These are phyloP conservation scores for Cheilosia grossa DNA, from an alignment of 2,888 invertebrate genomes.

Conservation along the genomic window DNA sequence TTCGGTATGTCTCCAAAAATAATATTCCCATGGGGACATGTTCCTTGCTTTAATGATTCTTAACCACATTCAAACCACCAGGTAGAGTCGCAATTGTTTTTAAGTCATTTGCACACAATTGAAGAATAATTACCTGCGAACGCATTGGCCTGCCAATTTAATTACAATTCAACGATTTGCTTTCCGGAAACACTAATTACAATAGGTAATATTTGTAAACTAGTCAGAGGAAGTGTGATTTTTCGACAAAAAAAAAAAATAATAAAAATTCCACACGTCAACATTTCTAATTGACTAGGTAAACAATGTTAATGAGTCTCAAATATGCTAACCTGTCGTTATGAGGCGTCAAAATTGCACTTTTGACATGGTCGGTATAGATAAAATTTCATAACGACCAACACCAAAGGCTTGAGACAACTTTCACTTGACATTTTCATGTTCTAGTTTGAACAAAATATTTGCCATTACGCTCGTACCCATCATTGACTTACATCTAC, in stretches of 20 bases:
- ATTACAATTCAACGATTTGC: slow-evolving; percentile 23
- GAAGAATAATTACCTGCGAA: not conserved
- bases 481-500: too few species aligned
- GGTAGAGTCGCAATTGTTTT: not conserved
- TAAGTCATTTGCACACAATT: slow-evolving; percentile 6
- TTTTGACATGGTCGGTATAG: not conserved
- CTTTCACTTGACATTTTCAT: not conserved
- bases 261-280: not conserved
- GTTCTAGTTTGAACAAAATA: not conserved
- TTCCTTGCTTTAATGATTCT: not conserved
- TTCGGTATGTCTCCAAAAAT: not conserved
- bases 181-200: not conserved
- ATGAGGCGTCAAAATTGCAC: not conserved
- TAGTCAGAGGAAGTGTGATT: not conserved
- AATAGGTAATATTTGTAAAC: not conserved
- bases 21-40: not conserved
- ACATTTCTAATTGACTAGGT: slow-evolving; percentile 25
- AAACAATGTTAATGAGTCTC: slow-evolving; percentile 15
- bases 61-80: not conserved
- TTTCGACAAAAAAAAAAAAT: not conserved
- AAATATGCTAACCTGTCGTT: not conserved
- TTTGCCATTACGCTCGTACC: too few species aligned
- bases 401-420: not conserved
- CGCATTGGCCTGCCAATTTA: slow-evolving; percentile 7
- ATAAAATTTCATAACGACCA: not conserved